These are phyloP conservation scores for Eustalomyia histrio DNA, from an alignment of 2,888 invertebrate genomes.

Conservation along the genomic window DNA sequence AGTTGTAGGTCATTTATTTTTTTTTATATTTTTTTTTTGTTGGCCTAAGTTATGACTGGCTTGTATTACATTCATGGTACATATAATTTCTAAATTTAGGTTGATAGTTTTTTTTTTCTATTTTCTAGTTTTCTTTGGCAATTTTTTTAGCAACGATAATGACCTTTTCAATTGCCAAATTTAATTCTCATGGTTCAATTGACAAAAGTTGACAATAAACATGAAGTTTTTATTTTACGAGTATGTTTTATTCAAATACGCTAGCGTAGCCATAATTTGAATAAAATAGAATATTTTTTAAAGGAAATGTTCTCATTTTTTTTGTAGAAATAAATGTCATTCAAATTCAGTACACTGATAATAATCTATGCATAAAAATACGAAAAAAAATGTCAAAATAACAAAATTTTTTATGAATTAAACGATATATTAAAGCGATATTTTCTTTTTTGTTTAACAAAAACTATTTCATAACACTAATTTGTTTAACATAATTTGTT, in stretches of 20 bases:
- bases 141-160: slow-evolving; percentile 46
- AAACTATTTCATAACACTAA: too few relatives aligned
- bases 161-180: slow-evolving; percentile 58
- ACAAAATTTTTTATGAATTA: too few relatives aligned
- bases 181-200: slow-evolving; percentile 15
- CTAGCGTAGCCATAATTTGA: too few relatives aligned
- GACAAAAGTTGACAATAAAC: slow-evolving; percentile 30
- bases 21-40: neutral
- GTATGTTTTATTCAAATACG: neutral
- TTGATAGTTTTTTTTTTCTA: neutral
- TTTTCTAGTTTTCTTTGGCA: neutral
- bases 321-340: too few relatives aligned
- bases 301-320: too few relatives aligned
- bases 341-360: too few relatives aligned
- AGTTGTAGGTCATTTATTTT: neutral
- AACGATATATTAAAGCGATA: too few relatives aligned
- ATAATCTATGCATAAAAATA: too few relatives aligned
- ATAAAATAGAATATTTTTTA: too few relatives aligned
- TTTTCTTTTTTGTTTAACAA: too few relatives aligned
- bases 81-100: slow-evolving; percentile 45
- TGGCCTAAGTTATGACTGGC: slow-evolving; percentile 42
- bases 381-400: too few relatives aligned
- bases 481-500: too few relatives aligned
- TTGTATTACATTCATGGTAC: slow-evolving; percentile 38
- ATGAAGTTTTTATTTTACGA: slow-evolving; percentile 29